A percentile compares a stretch with the other conserved stretches of the same genome.
phyloP scores from a whole-genome alignment of 2,888 invertebrate genomes.

The Plebejus melissa region DNA sequence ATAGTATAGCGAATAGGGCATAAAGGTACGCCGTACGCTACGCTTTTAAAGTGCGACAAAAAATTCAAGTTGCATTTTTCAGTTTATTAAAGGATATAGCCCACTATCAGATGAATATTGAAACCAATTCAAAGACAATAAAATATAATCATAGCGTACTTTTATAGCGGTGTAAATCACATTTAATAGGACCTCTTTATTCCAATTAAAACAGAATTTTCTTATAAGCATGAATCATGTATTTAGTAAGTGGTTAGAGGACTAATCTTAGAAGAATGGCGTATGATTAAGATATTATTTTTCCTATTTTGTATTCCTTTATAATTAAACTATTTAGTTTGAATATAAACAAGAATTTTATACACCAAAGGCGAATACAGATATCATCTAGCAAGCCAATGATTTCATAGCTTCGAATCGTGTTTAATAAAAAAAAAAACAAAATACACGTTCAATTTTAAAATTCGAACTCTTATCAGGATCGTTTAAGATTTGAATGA shows the following conservation, averaged over 20 bases:
- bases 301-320: too few species aligned
- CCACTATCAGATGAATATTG: neutral
- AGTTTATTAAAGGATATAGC: neutral
- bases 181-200: constrained; percentile 27
- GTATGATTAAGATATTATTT: neutral
- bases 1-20: too few species aligned
- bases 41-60: neutral
- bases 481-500: constrained; percentile 57
- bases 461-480: constrained; percentile 38
- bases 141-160: constrained; percentile 9
- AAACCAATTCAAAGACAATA: constrained; percentile 3
- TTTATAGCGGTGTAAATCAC: constrained; percentile 19
- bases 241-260: neutral
- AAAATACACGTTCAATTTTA: constrained; percentile 31
- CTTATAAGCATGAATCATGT: constrained; percentile 24
- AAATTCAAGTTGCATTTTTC: neutral
- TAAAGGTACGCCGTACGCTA: neutral
- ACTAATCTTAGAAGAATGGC: neutral
- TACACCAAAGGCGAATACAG: neutral
- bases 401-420: constrained; percentile 18
- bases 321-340: neutral
- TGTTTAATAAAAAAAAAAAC: constrained; percentile 7
- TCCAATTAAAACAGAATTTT: constrained; percentile 28
- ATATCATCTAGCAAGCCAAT: neutral
- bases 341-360: neutral